A percentile compares a stretch with the other conserved stretches of the same genome.
Evolutionary conservation across 2,113 vertebrate species (phyloP).

Genomic region (Coracopsis vasa): DNA sequence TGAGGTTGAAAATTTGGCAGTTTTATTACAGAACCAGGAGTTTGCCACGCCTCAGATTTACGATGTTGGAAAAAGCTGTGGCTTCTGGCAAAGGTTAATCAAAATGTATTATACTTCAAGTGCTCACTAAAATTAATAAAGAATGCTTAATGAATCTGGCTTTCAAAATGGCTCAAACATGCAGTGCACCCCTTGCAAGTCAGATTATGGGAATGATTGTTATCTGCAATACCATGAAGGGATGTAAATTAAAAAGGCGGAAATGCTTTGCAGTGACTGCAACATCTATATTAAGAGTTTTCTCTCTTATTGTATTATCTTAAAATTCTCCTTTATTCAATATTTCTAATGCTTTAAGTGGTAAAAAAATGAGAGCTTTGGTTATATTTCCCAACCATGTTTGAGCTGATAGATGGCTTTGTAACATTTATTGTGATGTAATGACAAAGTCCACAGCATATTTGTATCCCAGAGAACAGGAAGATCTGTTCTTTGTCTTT

Average conservation of each 20-base stretch:
- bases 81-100: neutral
- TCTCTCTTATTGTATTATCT: rapidly evolving
- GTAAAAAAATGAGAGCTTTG: neutral
- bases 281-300: neutral
- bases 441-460: neutral
- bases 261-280: neutral
- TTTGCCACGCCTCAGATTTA: neutral
- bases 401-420: neutral
- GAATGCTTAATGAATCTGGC: neutral
- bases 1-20: neutral
- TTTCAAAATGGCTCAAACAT: neutral
- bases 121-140: neutral
- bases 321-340: neutral
- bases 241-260: neutral
- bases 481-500: constrained; percentile 1
- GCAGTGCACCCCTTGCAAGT: neutral
- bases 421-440: neutral
- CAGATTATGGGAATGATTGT: rapidly evolving
- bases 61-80: rapidly evolving
- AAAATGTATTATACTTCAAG: neutral
- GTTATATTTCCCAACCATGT: rapidly evolving
- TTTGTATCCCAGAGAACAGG: constrained; percentile 12
- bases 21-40: neutral
- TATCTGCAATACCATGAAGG: rapidly evolving
- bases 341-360: neutral